These are phyloP conservation scores for Cherax quadricarinatus DNA, from an alignment of 1,140 invertebrate species.

Conservation along the genomic window DNA sequence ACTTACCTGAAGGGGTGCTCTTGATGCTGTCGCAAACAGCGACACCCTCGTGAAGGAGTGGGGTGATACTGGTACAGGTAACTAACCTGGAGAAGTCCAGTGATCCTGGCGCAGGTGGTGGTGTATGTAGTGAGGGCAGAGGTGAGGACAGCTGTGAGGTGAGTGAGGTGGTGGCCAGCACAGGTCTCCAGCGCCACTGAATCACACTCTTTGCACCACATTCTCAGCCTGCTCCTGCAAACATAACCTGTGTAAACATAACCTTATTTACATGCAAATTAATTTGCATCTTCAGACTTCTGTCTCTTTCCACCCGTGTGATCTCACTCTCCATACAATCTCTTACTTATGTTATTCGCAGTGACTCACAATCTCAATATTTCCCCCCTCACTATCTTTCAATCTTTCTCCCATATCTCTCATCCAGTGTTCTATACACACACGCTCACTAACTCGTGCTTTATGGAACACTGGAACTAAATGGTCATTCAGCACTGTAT, in stretches of 20 bases:
- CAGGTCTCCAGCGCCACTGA: conserved; percentile 12
- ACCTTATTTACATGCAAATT: too few species aligned
- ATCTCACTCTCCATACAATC: background rate
- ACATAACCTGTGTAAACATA: background rate
- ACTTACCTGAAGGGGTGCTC: too few species aligned
- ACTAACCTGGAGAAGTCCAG: background rate
- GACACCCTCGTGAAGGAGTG: too few species aligned
- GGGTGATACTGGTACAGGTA: too few species aligned
- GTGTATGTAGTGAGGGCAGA: background rate
- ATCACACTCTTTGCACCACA: conserved; percentile 33
- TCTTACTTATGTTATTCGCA: background rate
- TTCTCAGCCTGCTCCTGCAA: background rate
- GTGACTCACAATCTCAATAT: too few species aligned
- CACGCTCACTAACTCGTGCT: too few species aligned
- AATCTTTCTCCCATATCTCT: background rate
- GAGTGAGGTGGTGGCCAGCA: conserved; percentile 10
- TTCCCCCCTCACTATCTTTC: background rate
- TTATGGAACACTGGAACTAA: too few species aligned
- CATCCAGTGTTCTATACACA: too few species aligned
- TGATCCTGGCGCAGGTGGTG: background rate
- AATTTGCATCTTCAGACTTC: too few species aligned
- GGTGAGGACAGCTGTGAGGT: background rate
- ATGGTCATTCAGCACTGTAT: too few species aligned
- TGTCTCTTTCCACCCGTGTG: too few species aligned
- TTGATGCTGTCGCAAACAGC: too few species aligned